A percentile compares a stretch with the other conserved stretches of the same genome.
Evolutionary conservation across 2,888 invertebrate genomes (phyloP).

Genomic region (Acrocyrtus sp.): DNA sequence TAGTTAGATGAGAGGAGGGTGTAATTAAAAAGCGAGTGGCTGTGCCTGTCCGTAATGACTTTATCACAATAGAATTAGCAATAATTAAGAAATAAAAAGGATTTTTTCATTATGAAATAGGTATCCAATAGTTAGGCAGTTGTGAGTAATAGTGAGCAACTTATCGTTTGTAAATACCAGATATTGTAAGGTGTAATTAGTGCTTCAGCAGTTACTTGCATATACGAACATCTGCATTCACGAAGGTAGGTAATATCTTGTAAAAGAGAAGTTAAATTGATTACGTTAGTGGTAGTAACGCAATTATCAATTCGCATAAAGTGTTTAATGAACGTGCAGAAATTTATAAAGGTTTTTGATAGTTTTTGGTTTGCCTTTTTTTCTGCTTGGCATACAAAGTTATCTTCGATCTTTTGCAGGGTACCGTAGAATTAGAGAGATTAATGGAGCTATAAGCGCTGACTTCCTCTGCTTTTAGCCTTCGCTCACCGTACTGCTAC

Average conservation of each 20-base stretch:
- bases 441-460: too few species aligned
- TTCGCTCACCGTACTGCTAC: too few species aligned
- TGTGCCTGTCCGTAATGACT: slow-evolving; percentile 2
- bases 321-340: not conserved
- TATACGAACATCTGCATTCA: not conserved
- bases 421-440: too few species aligned
- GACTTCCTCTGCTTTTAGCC: too few species aligned
- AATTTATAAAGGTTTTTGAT: not conserved
- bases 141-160: not conserved
- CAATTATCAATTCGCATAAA: not conserved
- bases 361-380: too few species aligned
- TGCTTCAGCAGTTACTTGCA: slow-evolving; percentile 28
- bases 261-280: not conserved
- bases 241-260: not conserved
- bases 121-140: not conserved
- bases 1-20: slow-evolving; percentile 6
- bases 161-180: not conserved
- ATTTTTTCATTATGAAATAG: not conserved
- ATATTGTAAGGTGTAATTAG: slow-evolving; percentile 26
- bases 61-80: slow-evolving; percentile 27
- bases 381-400: too few species aligned
- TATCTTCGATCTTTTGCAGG: too few species aligned
- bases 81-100: slow-evolving; percentile 23
- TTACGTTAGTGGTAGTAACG: not conserved
- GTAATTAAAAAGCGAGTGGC: slow-evolving; percentile 26